These are phyloP conservation scores for Hyaena hyaena DNA, from an alignment of 2,113 vertebrate genomes.

Conservation along the genomic window DNA sequence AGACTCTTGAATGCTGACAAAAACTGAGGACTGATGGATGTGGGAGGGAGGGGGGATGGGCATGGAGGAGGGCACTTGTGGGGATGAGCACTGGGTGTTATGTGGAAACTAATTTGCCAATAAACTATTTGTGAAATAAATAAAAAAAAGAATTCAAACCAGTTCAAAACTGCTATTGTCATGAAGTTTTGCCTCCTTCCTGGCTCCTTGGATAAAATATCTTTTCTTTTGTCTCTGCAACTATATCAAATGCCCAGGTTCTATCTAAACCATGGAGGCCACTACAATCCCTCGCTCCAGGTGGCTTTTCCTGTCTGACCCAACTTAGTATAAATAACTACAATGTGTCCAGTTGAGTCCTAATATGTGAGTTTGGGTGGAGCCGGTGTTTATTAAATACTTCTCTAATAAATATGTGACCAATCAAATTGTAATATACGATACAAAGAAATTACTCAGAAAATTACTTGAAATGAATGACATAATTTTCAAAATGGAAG, in stretches of 20 bases:
- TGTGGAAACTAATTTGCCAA: too few species aligned
- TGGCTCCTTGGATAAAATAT: neutral
- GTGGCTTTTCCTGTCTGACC: neutral
- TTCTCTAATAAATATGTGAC: neutral
- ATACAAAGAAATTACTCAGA: neutral
- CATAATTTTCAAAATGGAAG: neutral
- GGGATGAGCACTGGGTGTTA: too few species aligned
- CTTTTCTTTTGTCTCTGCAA: neutral
- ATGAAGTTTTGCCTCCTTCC: neutral
- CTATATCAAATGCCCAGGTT: neutral
- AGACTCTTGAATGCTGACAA: too few species aligned
- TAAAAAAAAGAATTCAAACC: too few species aligned
- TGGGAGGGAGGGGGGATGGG: too few species aligned
- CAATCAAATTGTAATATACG: neutral
- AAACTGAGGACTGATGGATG: too few species aligned
- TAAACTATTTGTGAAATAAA: too few species aligned
- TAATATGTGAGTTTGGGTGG: neutral
- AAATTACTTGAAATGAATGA: neutral
- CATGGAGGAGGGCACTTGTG: too few species aligned
- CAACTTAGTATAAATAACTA: neutral
- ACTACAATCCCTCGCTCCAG: neutral
- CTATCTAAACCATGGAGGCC: neutral
- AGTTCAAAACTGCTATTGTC: neutral
- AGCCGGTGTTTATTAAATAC: neutral
- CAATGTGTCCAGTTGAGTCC: neutral